phyloP scores from a whole-genome alignment of 2,113 vertebrate genomes.

The Rhipidura dahli region DNA sequence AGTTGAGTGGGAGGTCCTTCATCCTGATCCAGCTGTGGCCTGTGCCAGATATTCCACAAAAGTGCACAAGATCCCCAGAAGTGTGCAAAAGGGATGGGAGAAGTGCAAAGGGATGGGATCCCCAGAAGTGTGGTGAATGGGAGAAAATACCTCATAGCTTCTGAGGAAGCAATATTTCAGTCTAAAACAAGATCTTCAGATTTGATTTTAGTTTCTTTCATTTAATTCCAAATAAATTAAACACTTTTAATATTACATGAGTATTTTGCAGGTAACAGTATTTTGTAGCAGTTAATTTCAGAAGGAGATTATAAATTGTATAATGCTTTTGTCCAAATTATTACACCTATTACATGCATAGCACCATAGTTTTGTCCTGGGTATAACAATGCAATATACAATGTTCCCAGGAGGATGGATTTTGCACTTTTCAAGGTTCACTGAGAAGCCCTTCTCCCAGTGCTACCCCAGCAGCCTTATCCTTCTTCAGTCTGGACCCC shows the following conservation, averaged over 20 bases:
- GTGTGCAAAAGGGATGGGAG: no score
- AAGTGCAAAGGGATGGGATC: no score
- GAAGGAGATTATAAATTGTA: background rate
- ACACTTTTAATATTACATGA: background rate
- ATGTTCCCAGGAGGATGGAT: fast-evolving
- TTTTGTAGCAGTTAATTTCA: background rate
- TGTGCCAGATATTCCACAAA: background rate
- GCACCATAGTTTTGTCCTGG: background rate
- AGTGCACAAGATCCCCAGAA: background rate
- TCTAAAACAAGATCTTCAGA: background rate
- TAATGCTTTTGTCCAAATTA: background rate
- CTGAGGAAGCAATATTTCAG: background rate
- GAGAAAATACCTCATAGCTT: background rate
- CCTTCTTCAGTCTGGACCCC: background rate
- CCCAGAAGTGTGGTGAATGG: background rate
- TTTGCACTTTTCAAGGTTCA: background rate
- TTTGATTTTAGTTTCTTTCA: background rate
- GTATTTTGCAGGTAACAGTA: background rate
- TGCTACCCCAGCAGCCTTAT: background rate
- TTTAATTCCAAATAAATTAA: background rate
- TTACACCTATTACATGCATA: background rate
- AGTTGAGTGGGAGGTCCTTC: background rate
- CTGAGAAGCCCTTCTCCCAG: background rate
- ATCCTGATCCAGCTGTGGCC: background rate
- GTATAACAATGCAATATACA: background rate